These are phyloP conservation scores for Anastrepha obliqua DNA, from an alignment of 1,140 invertebrate species.

Conservation along the genomic window DNA sequence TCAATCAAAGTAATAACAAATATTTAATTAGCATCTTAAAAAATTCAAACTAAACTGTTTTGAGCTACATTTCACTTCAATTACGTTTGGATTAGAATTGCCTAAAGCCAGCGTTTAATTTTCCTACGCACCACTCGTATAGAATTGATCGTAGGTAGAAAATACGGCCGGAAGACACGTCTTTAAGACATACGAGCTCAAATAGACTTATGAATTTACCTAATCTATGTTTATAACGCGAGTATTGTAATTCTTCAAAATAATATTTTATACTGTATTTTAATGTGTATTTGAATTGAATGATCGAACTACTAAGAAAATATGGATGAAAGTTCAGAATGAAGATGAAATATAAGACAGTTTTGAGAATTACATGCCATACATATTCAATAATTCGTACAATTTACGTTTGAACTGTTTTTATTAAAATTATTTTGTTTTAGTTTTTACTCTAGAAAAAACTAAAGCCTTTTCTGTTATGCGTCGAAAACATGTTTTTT, in stretches of 20 bases:
- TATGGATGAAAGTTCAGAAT: constrained; percentile 10
- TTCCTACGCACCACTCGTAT: not conserved
- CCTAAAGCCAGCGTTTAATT: not conserved
- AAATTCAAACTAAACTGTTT: not conserved
- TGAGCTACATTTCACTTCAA: not conserved
- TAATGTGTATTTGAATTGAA: constrained; percentile 47
- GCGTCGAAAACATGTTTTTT: too few relatives aligned
- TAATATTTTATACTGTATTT: constrained; percentile 31
- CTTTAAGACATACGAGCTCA: constrained; percentile 71
- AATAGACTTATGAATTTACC: constrained; percentile 66
- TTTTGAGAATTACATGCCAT: constrained; percentile 45
- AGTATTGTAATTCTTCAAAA: constrained; percentile 9
- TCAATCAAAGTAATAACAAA: too few relatives aligned
- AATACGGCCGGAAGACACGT: constrained; percentile 56
- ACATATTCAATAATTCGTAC: not conserved
- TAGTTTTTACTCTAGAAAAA: not conserved
- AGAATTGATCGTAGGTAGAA: constrained; percentile 56
- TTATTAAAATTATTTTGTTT: constrained; percentile 13
- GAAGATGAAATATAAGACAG: not conserved
- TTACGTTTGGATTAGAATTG: not conserved
- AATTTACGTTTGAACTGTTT: not conserved
- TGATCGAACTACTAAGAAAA: constrained; percentile 1
- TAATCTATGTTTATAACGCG: constrained; percentile 41
- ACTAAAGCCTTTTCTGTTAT: too few relatives aligned
- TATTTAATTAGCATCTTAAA: not conserved